Percentiles rank a stretch among this genome's conserved stretches.
These are phyloP conservation scores for Stigmatopora nigra DNA, from an alignment of 2,113 vertebrate species.

Conservation along the genomic window DNA sequence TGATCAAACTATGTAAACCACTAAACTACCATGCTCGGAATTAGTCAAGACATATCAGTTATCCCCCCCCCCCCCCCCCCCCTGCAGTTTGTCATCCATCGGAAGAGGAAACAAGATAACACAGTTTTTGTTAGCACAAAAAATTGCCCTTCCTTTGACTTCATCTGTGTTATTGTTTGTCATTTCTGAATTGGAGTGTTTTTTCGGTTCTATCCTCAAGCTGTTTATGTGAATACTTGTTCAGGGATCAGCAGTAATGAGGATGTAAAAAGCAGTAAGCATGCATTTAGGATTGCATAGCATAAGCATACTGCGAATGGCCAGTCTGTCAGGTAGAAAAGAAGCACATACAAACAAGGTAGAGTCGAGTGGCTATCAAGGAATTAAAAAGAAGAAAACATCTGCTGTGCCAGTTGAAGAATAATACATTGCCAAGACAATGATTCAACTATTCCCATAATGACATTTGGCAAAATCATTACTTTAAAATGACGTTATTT, in stretches of 20 bases:
- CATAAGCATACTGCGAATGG: constrained; percentile 39
- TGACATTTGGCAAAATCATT: constrained; percentile 8
- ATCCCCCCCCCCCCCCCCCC: too few species aligned
- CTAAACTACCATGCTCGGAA: not conserved
- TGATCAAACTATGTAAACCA: not conserved
- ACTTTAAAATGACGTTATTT: constrained; percentile 1
- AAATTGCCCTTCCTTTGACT: constrained; percentile 9
- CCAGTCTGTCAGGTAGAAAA: constrained; percentile 19
- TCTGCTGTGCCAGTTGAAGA: constrained; percentile 17
- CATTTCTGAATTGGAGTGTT: constrained; percentile 3
- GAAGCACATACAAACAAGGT: constrained; percentile 18
- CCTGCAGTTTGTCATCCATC: not conserved
- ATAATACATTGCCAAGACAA: constrained; percentile 21
- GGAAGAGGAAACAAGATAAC: not conserved
- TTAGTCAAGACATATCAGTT: not conserved
- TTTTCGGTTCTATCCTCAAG: constrained; percentile 22
- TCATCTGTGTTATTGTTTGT: constrained; percentile 15
- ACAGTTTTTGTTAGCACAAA: constrained; percentile 14
- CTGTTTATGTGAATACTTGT: constrained; percentile 22
- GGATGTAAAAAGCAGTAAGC: constrained; percentile 35
- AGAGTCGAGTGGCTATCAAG: constrained; percentile 19
- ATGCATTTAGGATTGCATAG: constrained; percentile 32
- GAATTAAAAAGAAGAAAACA: constrained; percentile 12
- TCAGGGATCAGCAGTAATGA: not conserved
- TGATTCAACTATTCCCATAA: constrained; percentile 34